Evolutionary conservation across 2,888 invertebrate genomes (phyloP).

Genomic region (Chrysolina americana): DNA sequence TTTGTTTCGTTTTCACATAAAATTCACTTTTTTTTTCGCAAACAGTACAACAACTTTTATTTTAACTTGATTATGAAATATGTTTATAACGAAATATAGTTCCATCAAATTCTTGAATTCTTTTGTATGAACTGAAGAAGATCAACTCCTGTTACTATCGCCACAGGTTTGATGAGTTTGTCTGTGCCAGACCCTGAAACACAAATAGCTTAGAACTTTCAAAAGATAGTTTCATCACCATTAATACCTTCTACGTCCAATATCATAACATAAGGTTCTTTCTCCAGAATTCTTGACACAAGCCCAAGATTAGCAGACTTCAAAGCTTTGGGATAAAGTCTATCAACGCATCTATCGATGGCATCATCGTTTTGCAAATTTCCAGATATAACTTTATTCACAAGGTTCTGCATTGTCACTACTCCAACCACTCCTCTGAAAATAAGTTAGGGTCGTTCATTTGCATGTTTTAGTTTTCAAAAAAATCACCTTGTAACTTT

Average conservation of each 20-base stretch:
- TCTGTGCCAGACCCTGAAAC: conserved; percentile 46
- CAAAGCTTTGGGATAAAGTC: conserved; percentile 82
- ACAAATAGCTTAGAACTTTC: neutral
- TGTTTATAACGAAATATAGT: no score
- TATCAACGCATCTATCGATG: conserved; percentile 78
- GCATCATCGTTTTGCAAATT: conserved; percentile 75
- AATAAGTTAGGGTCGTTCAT: neutral
- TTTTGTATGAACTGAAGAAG: conserved; percentile 55
- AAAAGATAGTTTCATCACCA: neutral
- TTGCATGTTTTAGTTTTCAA: no score
- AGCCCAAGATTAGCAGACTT: conserved; percentile 79
- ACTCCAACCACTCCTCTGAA: conserved; percentile 76
- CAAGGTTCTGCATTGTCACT: conserved; percentile 79
- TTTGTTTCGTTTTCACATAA: no score
- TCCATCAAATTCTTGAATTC: neutral
- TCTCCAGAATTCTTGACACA: conserved; percentile 85
- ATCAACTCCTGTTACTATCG: conserved; percentile 59
- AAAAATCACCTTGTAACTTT: no score
- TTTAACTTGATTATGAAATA: no score
- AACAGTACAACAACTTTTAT: no score
- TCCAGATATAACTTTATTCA: conserved; percentile 78
- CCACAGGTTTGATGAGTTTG: conserved; percentile 57
- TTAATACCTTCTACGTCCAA: conserved; percentile 67
- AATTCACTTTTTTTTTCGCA: no score
- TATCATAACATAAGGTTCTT: conserved; percentile 84